A percentile compares a stretch with the other conserved stretches of the same genome.
phyloP scores from a whole-genome alignment of 2,888 invertebrate genomes.

The Frankliniella fusca region DNA sequence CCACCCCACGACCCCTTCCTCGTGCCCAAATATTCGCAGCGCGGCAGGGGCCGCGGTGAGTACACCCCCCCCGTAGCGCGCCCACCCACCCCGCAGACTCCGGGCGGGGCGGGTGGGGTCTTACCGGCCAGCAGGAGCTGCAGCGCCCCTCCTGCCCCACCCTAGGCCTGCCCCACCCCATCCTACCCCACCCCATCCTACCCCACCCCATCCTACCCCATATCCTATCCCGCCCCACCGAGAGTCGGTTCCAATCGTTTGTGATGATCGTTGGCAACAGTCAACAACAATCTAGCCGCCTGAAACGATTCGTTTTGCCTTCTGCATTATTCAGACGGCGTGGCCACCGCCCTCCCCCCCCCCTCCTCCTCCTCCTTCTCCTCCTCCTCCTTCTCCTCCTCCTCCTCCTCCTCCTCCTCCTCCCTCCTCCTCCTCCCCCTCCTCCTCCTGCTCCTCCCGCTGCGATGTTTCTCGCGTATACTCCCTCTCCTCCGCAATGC shows the following conservation, averaged over 20 bases:
- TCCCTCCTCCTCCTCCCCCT: neutral
- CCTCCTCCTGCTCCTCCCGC: neutral
- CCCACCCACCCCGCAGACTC: neutral
- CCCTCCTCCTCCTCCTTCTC: neutral
- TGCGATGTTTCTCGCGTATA: neutral
- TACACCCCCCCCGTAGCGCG: too few species aligned
- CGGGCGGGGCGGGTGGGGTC: neutral
- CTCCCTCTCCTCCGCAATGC: neutral
- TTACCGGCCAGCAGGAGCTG: neutral
- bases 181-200: too few species aligned
- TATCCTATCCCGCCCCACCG: too few species aligned
- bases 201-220: too few species aligned
- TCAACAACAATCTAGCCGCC: conserved; percentile 35
- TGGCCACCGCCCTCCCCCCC: conserved; percentile 27
- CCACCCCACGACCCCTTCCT: neutral
- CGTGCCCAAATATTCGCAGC: neutral
- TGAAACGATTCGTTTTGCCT: conserved; percentile 32
- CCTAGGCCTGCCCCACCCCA: too few species aligned
- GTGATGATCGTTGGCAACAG: conserved; percentile 30
- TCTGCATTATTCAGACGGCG: neutral
- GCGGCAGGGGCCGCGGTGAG: too few species aligned
- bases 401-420: neutral
- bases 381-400: neutral
- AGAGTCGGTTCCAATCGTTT: too few species aligned
- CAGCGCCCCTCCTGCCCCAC: neutral